These are phyloP conservation scores for Neodiprion virginianus DNA, from an alignment of 1,140 invertebrate species.

Conservation along the genomic window DNA sequence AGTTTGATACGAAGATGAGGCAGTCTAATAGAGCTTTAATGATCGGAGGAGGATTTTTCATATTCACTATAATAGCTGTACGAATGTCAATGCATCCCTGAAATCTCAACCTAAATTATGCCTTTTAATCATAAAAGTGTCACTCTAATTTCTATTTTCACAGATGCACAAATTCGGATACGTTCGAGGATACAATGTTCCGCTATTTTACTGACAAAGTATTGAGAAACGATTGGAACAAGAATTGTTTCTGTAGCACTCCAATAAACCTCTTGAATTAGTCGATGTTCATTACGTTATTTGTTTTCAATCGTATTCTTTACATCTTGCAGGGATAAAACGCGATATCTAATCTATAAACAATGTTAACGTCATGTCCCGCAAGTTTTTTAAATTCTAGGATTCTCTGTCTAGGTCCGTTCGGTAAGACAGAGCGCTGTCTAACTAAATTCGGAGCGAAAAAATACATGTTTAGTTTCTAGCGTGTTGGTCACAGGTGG, in stretches of 20 bases:
- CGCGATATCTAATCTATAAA: no score
- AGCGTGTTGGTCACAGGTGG: background rate
- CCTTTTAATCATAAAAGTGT: background rate
- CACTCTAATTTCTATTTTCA: background rate
- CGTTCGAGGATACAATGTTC: constrained; percentile 8
- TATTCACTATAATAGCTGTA: constrained; percentile 6
- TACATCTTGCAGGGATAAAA: no score
- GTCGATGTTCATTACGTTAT: no score
- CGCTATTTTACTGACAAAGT: constrained; percentile 3
- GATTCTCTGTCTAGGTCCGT: no score
- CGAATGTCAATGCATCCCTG: background rate
- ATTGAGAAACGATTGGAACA: background rate
- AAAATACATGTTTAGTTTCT: background rate
- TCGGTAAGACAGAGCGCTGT: background rate
- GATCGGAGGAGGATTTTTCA: constrained; percentile 8
- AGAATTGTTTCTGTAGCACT: background rate
- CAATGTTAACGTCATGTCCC: no score
- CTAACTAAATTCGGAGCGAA: background rate
- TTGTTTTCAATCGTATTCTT: no score
- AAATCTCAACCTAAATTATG: background rate
- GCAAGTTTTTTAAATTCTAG: no score
- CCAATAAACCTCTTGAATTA: no score
- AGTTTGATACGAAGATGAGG: constrained; percentile 28
- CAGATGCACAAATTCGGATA: background rate
- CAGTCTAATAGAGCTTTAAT: constrained; percentile 17